These are phyloP conservation scores for Eristalis intricaria DNA, from an alignment of 2,888 invertebrate species.

Conservation along the genomic window DNA sequence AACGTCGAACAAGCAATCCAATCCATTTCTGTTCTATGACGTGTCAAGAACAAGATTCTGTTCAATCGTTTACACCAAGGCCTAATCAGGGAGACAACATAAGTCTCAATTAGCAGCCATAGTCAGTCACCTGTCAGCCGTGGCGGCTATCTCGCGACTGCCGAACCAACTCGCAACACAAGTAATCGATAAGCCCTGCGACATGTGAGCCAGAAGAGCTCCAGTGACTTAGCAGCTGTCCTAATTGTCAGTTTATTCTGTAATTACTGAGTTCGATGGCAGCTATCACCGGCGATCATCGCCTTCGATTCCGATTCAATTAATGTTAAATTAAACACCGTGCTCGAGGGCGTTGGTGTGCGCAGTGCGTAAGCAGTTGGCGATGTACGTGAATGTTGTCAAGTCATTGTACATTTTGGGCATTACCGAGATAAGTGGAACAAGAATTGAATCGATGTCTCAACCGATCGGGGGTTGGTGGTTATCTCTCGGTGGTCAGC, in stretches of 20 bases:
- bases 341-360: not conserved
- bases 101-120: not conserved
- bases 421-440: not conserved
- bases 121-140: not conserved
- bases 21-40: not conserved
- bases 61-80: not conserved
- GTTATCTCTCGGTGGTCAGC: not conserved
- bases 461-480: not conserved
- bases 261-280: conserved; percentile 50
- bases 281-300: conserved; percentile 32
- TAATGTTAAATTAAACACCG: conserved; percentile 44
- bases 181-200: not conserved
- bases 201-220: not conserved
- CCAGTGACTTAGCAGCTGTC: conserved; percentile 14
- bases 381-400: not conserved
- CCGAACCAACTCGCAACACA: not conserved
- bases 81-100: not conserved
- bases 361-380: not conserved
- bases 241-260: conserved; percentile 57
- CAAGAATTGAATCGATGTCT: not conserved
- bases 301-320: conserved; percentile 43
- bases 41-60: not conserved
- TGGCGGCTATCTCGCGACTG: not conserved
- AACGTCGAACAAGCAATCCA: not conserved
- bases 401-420: not conserved